Conservation (phyloP, 1,140 invertebrate genomes). For the Sarcophaga peregrina region DNA sequence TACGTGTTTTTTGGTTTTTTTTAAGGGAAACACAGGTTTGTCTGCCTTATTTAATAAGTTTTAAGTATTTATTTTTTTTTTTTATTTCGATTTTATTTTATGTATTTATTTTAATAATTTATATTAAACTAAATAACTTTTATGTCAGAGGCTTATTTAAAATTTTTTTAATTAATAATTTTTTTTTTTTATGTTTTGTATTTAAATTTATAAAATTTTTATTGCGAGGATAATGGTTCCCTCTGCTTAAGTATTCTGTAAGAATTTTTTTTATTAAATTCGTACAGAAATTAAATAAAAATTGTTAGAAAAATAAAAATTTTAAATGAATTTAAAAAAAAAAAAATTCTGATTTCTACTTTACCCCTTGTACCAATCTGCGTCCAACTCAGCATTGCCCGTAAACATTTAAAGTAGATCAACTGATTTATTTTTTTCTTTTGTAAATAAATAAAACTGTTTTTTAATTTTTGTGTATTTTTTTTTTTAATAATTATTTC, state of each 20-base stretch:
- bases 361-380: too few species aligned
- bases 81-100: neutral
- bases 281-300: neutral
- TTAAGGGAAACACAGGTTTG: neutral
- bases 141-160: neutral
- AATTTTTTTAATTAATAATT: neutral
- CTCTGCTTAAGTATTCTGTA: neutral
- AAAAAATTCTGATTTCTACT: too few species aligned
- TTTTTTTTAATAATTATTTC: slow-evolving; percentile 48
- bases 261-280: slow-evolving; percentile 15
- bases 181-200: neutral
- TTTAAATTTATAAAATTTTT: neutral
- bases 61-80: neutral
- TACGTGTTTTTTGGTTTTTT: slow-evolving; percentile 17
- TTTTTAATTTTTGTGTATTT: neutral
- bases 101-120: neutral
- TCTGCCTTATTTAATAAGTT: slow-evolving; percentile 26
- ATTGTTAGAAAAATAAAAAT: too few species aligned
- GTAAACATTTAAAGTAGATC: too few species aligned
- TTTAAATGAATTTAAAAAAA: too few species aligned
- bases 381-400: too few species aligned
- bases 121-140: slow-evolving; percentile 16
- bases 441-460: too few species aligned
- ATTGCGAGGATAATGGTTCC: neutral
- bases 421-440: too few species aligned